phyloP scores from a whole-genome alignment of 1,140 invertebrate genomes.

The Eciton burchellii region DNA sequence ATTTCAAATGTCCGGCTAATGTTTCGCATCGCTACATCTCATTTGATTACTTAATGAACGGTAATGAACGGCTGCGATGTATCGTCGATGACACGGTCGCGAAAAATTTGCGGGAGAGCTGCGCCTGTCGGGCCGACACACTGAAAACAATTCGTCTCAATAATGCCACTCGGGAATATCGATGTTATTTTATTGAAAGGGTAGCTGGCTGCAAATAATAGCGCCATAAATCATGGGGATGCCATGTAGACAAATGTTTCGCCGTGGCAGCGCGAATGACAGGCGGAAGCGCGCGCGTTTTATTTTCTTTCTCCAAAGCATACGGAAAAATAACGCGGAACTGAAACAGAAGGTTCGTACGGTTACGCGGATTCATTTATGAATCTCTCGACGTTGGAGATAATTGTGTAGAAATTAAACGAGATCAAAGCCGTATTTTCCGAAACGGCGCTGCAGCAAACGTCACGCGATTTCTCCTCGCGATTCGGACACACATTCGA shows the following conservation, averaged over 20 bases:
- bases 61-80: constrained; percentile 35
- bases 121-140: constrained; percentile 21
- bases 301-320: constrained; percentile 37
- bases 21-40: neutral
- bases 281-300: constrained; percentile 22
- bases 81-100: neutral
- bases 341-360: neutral
- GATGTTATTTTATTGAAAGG: constrained; percentile 64
- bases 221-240: constrained; percentile 57
- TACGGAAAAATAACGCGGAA: constrained; percentile 14
- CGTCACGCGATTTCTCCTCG: neutral
- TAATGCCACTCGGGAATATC: constrained; percentile 53
- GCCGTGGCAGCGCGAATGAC: constrained; percentile 5
- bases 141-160: constrained; percentile 64
- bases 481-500: neutral
- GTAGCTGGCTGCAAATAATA: constrained; percentile 51
- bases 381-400: no score
- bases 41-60: constrained; percentile 4
- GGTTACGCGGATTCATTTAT: no score
- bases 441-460: neutral
- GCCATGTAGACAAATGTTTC: constrained; percentile 41
- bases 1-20: neutral
- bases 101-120: constrained; percentile 53
- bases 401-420: no score
- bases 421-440: neutral